Evolutionary conservation across 2,113 vertebrate genomes (phyloP).

Genomic region (Gulo gulo): DNA sequence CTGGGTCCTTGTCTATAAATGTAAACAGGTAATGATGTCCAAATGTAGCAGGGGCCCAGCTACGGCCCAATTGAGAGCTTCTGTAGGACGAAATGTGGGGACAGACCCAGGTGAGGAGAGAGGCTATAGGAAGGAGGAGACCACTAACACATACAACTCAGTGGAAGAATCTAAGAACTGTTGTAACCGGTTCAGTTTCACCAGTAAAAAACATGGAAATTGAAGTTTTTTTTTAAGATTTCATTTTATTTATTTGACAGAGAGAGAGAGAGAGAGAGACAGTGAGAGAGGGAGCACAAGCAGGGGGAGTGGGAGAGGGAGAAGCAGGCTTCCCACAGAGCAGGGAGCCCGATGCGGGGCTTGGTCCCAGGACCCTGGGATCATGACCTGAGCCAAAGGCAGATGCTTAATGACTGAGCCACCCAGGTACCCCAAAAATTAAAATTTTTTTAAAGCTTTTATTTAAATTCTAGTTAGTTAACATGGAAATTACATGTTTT

Average conservation of each 20-base stretch:
- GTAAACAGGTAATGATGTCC: not conserved
- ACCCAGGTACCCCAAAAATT: too few species aligned
- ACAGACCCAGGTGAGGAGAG: not conserved
- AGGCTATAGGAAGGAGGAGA: not conserved
- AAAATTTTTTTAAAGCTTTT: not conserved
- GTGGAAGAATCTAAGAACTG: not conserved
- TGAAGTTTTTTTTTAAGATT: not conserved
- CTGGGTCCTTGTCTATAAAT: not conserved
- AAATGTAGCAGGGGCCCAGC: not conserved
- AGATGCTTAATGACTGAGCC: too few species aligned
- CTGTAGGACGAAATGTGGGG: not conserved
- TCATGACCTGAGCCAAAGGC: too few species aligned
- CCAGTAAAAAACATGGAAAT: not conserved
- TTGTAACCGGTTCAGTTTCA: not conserved
- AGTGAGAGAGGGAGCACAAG: too few species aligned
- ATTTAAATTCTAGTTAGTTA: not conserved
- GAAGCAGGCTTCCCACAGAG: too few species aligned
- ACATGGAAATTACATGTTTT: not conserved
- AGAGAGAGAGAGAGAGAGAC: too few species aligned
- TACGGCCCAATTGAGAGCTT: not conserved
- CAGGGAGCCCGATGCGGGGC: too few species aligned
- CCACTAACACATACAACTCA: not conserved
- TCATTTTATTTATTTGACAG: too few species aligned
- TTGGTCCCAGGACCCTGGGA: too few species aligned
- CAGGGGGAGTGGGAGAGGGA: too few species aligned